These are phyloP conservation scores for Ambastaia sidthimunki DNA, from an alignment of 2,797 vertebrate species.

Conservation along the genomic window DNA sequence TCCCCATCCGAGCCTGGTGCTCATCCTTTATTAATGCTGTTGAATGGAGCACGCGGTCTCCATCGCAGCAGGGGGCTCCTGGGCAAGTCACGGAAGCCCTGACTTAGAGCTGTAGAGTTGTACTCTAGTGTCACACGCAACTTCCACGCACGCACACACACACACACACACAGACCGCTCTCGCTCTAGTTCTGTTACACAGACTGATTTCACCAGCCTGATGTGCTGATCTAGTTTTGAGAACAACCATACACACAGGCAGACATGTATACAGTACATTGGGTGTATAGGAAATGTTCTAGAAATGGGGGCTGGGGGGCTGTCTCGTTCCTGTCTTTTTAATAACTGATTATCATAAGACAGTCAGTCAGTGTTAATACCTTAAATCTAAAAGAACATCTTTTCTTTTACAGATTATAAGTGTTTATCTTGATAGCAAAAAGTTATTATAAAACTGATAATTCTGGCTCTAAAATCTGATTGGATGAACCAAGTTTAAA, in stretches of 20 bases:
- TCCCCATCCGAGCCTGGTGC: conserved; percentile 53
- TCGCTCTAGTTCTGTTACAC: conserved; percentile 39
- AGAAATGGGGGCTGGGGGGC: conserved; percentile 4
- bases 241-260: neutral
- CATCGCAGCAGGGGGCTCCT: conserved; percentile 78
- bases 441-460: neutral
- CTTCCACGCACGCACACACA: conserved; percentile 26
- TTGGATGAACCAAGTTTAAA: neutral
- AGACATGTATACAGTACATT: conserved; percentile 19
- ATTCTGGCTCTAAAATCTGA: conserved; percentile 1
- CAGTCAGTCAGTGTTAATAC: conserved; percentile 17
- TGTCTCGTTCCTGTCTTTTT: neutral
- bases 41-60: conserved; percentile 75
- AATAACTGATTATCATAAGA: conserved; percentile 40
- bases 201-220: conserved; percentile 17
- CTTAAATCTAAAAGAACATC: conserved; percentile 15
- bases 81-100: conserved; percentile 78
- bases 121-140: conserved; percentile 61
- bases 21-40: conserved; percentile 80
- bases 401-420: conserved; percentile 1
- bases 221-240: conserved; percentile 26
- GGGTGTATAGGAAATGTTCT: neutral
- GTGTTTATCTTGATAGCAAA: neutral
- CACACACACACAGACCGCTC: conserved; percentile 12
- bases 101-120: conserved; percentile 17